These are phyloP conservation scores for Timandra comae DNA, from an alignment of 2,888 invertebrate genomes.

Conservation along the genomic window DNA sequence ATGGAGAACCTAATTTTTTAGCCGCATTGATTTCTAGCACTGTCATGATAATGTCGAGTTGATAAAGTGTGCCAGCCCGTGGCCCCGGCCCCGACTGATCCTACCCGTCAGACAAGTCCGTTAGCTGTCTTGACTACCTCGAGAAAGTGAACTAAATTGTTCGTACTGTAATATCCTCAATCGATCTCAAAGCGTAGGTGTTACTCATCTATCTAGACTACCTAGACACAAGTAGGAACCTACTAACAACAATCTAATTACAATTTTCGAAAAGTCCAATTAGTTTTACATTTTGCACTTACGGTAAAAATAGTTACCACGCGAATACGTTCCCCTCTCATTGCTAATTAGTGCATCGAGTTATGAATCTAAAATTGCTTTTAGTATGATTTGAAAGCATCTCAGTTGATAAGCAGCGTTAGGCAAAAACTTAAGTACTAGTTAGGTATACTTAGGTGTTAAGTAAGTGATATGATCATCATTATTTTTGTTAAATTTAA, in stretches of 20 bases:
- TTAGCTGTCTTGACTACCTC: slow-evolving; percentile 30
- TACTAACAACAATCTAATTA: too few species aligned
- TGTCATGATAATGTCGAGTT: slow-evolving; percentile 4
- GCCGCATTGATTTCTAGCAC: neutral
- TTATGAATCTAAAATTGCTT: slow-evolving; percentile 33
- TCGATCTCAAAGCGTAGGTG: slow-evolving; percentile 2
- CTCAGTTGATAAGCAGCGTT: slow-evolving; percentile 27
- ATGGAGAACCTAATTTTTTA: too few species aligned
- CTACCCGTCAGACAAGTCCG: slow-evolving; percentile 31
- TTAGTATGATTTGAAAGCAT: slow-evolving; percentile 25
- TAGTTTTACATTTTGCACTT: slow-evolving; percentile 38
- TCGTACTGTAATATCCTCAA: slow-evolving; percentile 21
- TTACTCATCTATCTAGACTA: neutral
- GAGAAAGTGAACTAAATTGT: slow-evolving; percentile 38
- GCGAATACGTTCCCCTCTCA: slow-evolving; percentile 32
- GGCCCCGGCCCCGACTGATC: slow-evolving; percentile 22
- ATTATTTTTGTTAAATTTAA: too few species aligned
- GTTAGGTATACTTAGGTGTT: too few species aligned
- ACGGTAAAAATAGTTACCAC: slow-evolving; percentile 36
- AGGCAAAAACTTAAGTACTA: too few species aligned
- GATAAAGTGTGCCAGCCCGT: slow-evolving; percentile 29
- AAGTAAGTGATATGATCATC: too few species aligned
- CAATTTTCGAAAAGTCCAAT: slow-evolving; percentile 29
- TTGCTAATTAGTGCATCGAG: slow-evolving; percentile 43
- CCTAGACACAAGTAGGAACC: slow-evolving; percentile 1